These are phyloP conservation scores for Lerista edwardsae DNA, from an alignment of 2,797 vertebrate species.

Conservation along the genomic window DNA sequence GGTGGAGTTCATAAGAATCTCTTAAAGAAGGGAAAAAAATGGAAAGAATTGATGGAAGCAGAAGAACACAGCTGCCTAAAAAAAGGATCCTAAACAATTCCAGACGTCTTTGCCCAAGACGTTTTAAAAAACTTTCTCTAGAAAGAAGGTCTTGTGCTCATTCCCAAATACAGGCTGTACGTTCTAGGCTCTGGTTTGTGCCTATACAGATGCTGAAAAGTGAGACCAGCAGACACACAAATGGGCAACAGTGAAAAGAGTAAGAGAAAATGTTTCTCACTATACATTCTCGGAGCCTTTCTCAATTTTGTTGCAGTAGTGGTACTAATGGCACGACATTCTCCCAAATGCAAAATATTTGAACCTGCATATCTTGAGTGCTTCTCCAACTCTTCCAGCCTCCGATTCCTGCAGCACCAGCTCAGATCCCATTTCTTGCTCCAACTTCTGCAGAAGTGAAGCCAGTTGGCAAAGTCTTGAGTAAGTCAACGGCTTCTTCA, in stretches of 20 bases:
- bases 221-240: no score
- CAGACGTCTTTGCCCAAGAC: no score
- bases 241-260: no score
- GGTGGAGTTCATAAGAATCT: constrained; percentile 79
- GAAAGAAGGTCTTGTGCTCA: no score
- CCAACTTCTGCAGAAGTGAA: constrained; percentile 82
- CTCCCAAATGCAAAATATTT: background rate
- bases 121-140: no score
- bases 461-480: constrained; percentile 84
- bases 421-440: constrained; percentile 86
- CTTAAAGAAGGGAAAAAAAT: constrained; percentile 39
- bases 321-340: no score
- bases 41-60: background rate
- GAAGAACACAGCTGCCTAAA: background rate
- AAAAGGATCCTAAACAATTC: background rate
- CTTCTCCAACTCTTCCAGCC: constrained; percentile 84
- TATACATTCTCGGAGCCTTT: no score
- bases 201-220: no score
- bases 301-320: no score
- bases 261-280: no score
- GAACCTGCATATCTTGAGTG: constrained; percentile 89
- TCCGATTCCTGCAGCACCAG: constrained; percentile 85
- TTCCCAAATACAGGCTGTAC: no score
- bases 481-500: constrained; percentile 73
- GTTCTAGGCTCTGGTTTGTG: no score